phyloP scores from a whole-genome alignment of 2,888 invertebrate species.

The Escarpia spicata region DNA sequence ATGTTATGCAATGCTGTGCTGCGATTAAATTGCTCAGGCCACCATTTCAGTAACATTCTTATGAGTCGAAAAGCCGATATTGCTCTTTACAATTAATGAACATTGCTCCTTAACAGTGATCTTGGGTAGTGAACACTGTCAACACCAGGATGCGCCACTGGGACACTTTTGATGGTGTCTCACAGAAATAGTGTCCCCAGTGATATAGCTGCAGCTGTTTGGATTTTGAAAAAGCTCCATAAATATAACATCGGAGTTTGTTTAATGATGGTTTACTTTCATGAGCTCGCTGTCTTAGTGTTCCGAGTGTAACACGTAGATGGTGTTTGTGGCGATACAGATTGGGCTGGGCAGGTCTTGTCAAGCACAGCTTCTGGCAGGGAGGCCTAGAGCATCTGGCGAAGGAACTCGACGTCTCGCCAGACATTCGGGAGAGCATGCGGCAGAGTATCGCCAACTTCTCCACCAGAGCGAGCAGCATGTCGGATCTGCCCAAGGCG shows the following conservation, averaged over 20 bases:
- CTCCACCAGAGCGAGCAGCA: slow-evolving; percentile 32
- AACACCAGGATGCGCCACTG: too few relatives aligned
- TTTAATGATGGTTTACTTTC: too few relatives aligned
- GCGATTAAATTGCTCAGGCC: too few relatives aligned
- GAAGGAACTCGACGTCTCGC: slow-evolving; percentile 45
- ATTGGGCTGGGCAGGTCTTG: slow-evolving; percentile 61
- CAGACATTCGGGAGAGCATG: slow-evolving; percentile 37
- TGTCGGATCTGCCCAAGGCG: slow-evolving; percentile 33
- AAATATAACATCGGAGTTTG: too few relatives aligned
- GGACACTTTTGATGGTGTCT: too few relatives aligned
- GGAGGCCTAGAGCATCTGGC: slow-evolving; percentile 57
- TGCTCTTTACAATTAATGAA: background rate
- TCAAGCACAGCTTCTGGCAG: slow-evolving; percentile 64
- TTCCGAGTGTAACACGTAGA: background rate
- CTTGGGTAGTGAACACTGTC: too few relatives aligned
- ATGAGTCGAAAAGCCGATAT: background rate
- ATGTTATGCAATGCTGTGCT: too few relatives aligned
- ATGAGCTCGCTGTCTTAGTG: background rate
- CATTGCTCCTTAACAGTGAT: too few relatives aligned
- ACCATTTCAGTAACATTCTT: background rate
- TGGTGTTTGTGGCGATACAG: slow-evolving; percentile 43
- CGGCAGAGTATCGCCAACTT: slow-evolving; percentile 39
- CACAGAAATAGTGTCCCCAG: too few relatives aligned
- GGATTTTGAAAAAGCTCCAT: too few relatives aligned
- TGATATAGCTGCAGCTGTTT: too few relatives aligned